phyloP scores from a whole-genome alignment of 1,140 invertebrate genomes.

The Drosophila fuyamai region DNA sequence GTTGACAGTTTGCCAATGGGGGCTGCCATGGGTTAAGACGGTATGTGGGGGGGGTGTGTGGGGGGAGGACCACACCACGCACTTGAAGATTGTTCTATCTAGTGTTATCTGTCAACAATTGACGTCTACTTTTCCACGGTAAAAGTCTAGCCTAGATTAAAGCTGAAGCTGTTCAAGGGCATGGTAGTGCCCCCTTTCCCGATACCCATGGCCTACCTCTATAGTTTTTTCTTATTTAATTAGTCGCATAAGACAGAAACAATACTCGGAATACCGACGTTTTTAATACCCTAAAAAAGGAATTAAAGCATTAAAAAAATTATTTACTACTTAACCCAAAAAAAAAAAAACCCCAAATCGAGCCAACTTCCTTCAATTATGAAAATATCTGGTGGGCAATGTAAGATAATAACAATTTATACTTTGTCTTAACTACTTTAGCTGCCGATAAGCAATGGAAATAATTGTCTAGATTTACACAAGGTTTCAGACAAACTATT shows the following conservation, averaged over 20 bases:
- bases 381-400: neutral
- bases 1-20: slow-evolving; percentile 42
- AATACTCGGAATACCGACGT: no score
- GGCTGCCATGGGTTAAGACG: slow-evolving; percentile 6
- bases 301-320: no score
- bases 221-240: slow-evolving; percentile 5
- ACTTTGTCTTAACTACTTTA: slow-evolving; percentile 43
- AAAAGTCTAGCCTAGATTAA: slow-evolving; percentile 14
- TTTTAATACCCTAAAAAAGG: neutral
- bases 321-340: no score
- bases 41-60: neutral
- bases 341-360: neutral
- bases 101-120: slow-evolving; percentile 25
- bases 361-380: neutral
- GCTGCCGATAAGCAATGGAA: slow-evolving; percentile 64
- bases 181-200: neutral
- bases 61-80: slow-evolving; percentile 13
- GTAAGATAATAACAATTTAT: slow-evolving; percentile 37
- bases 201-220: neutral
- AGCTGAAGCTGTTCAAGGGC: slow-evolving; percentile 1
- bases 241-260: neutral
- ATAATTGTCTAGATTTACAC: slow-evolving; percentile 69
- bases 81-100: slow-evolving; percentile 28
- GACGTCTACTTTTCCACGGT: slow-evolving; percentile 8
- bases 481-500: slow-evolving; percentile 22